Conservation (phyloP, 2,888 invertebrate species). For the Ferdinandea cuprea region DNA sequence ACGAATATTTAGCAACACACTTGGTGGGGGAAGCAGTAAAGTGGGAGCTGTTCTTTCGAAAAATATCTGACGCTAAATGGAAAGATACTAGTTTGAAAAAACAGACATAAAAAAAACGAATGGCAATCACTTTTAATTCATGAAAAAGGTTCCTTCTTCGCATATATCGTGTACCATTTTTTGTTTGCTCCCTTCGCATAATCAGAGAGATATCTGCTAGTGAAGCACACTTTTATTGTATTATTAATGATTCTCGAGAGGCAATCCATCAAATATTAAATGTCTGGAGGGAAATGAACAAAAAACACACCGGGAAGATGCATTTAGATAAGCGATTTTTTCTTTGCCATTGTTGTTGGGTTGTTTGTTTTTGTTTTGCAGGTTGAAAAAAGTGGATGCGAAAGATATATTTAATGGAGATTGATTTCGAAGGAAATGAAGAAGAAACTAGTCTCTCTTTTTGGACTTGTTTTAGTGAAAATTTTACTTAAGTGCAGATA, state of each 20-base stretch:
- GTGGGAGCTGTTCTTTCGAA: too few relatives aligned
- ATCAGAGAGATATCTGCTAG: conserved; percentile 33
- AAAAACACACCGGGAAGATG: conserved; percentile 16
- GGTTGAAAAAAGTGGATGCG: background rate
- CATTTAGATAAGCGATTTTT: conserved; percentile 42
- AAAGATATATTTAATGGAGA: conserved; percentile 48
- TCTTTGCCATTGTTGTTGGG: background rate
- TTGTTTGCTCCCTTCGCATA: too few relatives aligned
- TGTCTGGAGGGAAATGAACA: conserved; percentile 11
- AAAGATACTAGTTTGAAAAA: too few relatives aligned
- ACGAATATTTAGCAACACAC: too few relatives aligned
- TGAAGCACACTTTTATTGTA: conserved; percentile 25
- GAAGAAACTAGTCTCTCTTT: background rate
- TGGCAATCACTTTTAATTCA: too few relatives aligned
- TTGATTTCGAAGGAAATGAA: conserved; percentile 16
- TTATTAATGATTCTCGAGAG: conserved; percentile 34
- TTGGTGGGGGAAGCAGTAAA: too few relatives aligned
- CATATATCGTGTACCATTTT: background rate
- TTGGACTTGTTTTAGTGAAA: background rate
- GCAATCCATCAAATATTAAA: conserved; percentile 47
- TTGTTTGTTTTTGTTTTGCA: background rate
- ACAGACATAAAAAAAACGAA: too few relatives aligned
- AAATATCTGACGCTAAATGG: too few relatives aligned
- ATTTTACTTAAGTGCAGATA: background rate
- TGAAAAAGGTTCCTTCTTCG: too few relatives aligned